Base-by-base conservation (phyloP, 2,888 invertebrate genomes). In the Periphyllus acericola region DNA sequence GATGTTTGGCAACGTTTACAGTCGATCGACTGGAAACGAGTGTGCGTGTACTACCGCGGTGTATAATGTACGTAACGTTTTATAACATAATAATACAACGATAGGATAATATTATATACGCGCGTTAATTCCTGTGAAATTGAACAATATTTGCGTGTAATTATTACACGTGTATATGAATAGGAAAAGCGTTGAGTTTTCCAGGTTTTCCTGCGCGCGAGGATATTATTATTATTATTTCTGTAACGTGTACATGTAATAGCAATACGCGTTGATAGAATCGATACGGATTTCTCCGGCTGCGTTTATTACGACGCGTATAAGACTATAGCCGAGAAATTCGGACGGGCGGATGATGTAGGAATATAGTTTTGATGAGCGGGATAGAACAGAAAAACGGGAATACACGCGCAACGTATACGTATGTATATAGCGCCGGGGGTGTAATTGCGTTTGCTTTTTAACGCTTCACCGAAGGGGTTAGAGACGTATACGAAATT, bases 401-500 rank as follows among this genome's bases (percentile, higher is more conserved):
- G 46, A 6, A 17, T 19, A 40, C 11, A 80, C 36, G 55, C 21
- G 34, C n/a, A 79, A 32, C 32, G 14, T 78, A 78, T 34, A 76
- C 19, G 19, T 52, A 76, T 21, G 8, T 29, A 34, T 79, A 25
- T 60, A 19, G 80, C 29, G 36, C 80, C 46, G 14, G 75, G 25
- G 17, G 19, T 14, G 52, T 87, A 87, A 87, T 87, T 75, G 79
- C 46, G 81, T 87, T 87, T 72, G 80, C 55, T 86, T 55, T 80
- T 86, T 81, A 87, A 81, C 87, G 87, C 74, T 80, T 19, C 72
- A 34, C 76, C 76, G 85, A 87, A 87, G 81, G 87, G 87, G 87
- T 87, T 87, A 66, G 40, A 5, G 11, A 34, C 8, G 34, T 32
- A 79, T 34, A 11, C n/a, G 68, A 85, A 85, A 85, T 78, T 85